Conservation (phyloP, 92 coral and sea anemone species). For the Siderastrea radians region DNA sequence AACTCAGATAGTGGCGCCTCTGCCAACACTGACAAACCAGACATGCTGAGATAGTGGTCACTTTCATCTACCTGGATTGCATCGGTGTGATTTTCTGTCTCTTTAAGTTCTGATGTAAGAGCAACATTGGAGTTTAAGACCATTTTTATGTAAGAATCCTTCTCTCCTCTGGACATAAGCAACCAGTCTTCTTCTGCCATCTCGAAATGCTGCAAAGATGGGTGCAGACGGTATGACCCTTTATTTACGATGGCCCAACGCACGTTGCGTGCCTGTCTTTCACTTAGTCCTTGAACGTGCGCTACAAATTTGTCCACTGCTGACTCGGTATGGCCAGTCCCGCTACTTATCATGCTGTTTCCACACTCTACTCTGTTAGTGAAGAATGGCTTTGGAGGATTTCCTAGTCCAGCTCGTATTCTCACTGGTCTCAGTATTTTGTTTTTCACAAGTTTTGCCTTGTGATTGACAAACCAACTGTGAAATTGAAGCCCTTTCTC, state of each 20-base stretch:
- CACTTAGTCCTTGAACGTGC: conserved; percentile 9
- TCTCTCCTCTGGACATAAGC: too few relatives aligned
- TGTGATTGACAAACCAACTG: neutral
- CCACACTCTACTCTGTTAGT: conserved; percentile 40
- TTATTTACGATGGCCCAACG: too few relatives aligned
- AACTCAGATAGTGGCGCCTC: conserved; percentile 33
- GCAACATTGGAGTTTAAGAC: too few relatives aligned
- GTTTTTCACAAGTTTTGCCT: neutral
- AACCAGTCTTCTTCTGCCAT: too few relatives aligned
- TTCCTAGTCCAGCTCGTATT: conserved; percentile 26
- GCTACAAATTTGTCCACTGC: conserved; percentile 31
- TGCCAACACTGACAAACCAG: conserved; percentile 23
- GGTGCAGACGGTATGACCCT: too few relatives aligned
- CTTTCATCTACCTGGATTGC: conserved; percentile 9
- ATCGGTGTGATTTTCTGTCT: conserved; percentile 20
- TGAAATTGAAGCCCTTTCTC: neutral
- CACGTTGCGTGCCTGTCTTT: conserved; percentile 31
- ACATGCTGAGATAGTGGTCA: neutral
- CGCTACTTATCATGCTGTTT: conserved; percentile 36
- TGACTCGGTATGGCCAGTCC: conserved; percentile 30
- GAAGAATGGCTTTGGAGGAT: conserved; percentile 1
- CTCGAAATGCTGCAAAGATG: too few relatives aligned
- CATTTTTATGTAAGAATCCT: too few relatives aligned
- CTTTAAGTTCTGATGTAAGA: neutral
- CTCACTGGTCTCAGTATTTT: neutral